Evolutionary conservation across 2,797 vertebrate species (phyloP).

Genomic region (Acanthornis magna): DNA sequence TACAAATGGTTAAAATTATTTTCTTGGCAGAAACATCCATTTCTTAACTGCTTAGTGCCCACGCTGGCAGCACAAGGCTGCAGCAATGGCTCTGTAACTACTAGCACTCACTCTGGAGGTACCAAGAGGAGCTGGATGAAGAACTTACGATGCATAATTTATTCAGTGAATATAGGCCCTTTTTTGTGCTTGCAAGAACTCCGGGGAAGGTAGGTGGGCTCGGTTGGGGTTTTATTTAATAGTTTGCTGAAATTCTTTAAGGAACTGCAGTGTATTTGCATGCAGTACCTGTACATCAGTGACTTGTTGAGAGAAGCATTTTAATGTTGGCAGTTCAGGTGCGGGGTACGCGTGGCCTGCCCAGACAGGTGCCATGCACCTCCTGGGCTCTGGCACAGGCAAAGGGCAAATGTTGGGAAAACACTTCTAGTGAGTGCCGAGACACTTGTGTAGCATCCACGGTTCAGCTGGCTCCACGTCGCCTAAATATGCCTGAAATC

Average conservation of each 20-base stretch:
- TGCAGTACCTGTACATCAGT: neutral
- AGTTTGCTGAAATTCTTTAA: neutral
- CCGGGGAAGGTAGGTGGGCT: neutral
- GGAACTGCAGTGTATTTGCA: neutral
- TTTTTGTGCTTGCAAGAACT: neutral
- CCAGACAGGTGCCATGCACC: neutral
- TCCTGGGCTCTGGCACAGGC: neutral
- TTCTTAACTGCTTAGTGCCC: neutral
- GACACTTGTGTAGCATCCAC: neutral
- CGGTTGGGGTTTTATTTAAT: neutral
- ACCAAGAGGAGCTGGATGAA: neutral
- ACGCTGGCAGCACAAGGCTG: neutral
- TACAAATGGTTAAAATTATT: neutral
- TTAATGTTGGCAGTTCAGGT: neutral
- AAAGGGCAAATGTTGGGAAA: neutral
- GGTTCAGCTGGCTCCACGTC: neutral
- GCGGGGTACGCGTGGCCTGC: fast-evolving
- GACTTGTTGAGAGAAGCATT: neutral
- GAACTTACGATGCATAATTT: neutral
- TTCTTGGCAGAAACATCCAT: neutral
- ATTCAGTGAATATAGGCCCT: neutral
- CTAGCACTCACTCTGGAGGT: fast-evolving
- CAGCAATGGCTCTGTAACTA: neutral
- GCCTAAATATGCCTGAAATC: neutral
- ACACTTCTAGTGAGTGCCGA: neutral